Conservation (phyloP, 2,888 invertebrate species). For the Hedychridium roseum region DNA sequence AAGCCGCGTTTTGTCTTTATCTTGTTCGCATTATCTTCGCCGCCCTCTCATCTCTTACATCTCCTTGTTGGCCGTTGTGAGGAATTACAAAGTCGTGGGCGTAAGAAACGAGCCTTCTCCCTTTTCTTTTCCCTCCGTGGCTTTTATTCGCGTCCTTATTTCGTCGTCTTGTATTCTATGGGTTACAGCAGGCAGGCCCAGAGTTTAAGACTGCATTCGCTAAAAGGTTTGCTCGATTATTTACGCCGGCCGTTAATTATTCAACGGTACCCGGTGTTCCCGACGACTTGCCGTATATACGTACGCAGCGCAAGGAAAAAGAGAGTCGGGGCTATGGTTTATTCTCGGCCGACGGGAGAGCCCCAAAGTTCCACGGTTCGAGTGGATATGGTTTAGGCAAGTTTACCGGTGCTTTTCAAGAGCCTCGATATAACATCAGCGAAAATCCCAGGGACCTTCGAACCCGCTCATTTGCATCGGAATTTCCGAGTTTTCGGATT, state of each 20-base stretch:
- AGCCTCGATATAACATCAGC: no score
- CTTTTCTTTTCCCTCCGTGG: background rate
- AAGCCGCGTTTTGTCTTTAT: background rate
- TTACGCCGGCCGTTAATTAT: conserved; percentile 35
- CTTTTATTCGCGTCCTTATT: conserved; percentile 1
- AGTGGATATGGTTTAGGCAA: no score
- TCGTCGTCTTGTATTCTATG: conserved; percentile 9
- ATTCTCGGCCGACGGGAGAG: no score
- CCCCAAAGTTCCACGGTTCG: no score
- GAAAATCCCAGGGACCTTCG: no score
- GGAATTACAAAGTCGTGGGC: no score
- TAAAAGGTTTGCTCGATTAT: conserved; percentile 40
- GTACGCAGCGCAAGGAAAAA: no score
- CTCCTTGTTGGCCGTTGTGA: conserved; percentile 10
- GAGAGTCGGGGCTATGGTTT: no score
- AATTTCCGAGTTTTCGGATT: no score
- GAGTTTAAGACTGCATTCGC: conserved; percentile 32
- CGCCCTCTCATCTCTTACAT: conserved; percentile 13
- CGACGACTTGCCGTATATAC: conserved; percentile 18
- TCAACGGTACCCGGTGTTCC: conserved; percentile 20
- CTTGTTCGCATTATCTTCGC: background rate
- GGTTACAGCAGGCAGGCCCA: conserved; percentile 20
- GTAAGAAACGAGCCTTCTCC: no score
- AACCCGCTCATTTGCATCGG: no score
- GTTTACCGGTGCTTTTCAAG: no score